Evolutionary conservation across 1,140 invertebrate genomes (phyloP).

Genomic region (Drosophila lowei): DNA sequence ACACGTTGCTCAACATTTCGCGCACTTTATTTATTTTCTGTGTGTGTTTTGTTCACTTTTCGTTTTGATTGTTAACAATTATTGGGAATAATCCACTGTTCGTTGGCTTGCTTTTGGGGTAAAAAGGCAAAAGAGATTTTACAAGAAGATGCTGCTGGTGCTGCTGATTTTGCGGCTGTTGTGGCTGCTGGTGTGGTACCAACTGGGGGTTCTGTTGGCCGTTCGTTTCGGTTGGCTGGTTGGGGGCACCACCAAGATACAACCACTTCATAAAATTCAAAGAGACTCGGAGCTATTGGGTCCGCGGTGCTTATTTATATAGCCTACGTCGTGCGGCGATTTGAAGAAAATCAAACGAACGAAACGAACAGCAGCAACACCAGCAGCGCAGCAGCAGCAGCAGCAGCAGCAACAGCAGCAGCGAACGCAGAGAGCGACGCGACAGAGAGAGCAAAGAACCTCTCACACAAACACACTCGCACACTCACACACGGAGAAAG

Average conservation of each 20-base stretch:
- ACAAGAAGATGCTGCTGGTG: slow-evolving; percentile 40
- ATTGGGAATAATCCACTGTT: slow-evolving; percentile 60
- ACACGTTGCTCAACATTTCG: slow-evolving; percentile 59
- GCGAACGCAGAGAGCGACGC: slow-evolving; percentile 2
- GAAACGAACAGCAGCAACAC: slow-evolving; percentile 42
- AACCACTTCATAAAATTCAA: slow-evolving; percentile 83
- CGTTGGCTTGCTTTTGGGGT: slow-evolving; percentile 53
- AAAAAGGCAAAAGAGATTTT: slow-evolving; percentile 53
- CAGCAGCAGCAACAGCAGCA: slow-evolving; percentile 18
- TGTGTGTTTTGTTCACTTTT: slow-evolving; percentile 33
- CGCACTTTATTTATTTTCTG: slow-evolving; percentile 54
- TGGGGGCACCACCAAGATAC: slow-evolving; percentile 79
- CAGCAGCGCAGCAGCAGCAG: slow-evolving; percentile 26
- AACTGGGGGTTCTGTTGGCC: slow-evolving; percentile 52
- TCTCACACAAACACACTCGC: slow-evolving; percentile 49
- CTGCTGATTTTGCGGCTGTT: slow-evolving; percentile 12
- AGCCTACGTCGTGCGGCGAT: slow-evolving; percentile 81
- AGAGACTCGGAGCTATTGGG: slow-evolving; percentile 83
- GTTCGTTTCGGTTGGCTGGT: slow-evolving; percentile 49
- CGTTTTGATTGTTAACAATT: slow-evolving; percentile 40
- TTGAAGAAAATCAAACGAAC: slow-evolving; percentile 70
- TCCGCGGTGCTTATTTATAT: slow-evolving; percentile 83
- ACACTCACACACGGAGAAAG: slow-evolving; percentile 9
- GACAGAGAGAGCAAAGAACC: slow-evolving; percentile 49
- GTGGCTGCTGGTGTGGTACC: slow-evolving; percentile 31